Evolutionary conservation across 2,113 vertebrate species (phyloP), one percentile per base, ranked within the genome.

Genomic region (Anoplopoma fimbria): DNA sequence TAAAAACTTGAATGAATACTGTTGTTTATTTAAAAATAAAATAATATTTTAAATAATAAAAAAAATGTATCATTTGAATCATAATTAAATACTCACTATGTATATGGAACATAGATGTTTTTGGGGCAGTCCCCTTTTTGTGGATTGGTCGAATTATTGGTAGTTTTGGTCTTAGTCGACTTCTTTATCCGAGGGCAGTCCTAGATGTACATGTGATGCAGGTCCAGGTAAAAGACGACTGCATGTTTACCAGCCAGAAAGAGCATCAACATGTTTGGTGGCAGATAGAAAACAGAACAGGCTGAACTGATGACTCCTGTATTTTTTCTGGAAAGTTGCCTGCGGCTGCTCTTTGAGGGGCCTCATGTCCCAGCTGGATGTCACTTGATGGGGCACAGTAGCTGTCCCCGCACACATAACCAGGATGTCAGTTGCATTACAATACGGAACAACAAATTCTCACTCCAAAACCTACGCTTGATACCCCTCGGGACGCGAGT

Each of bases 291-390:
- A 19, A 58, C 27, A 45, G 57, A 57, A 36, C n/a, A 9, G 57
- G 74, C 33, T 74, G 42, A 71, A 47, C 49, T 51, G 57, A 74
- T 57, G 47, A 62, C 36, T 68, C 33, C 47, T 63, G 53, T 47
- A 38, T 76, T 38, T 79, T n/a, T 10, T 33, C 9, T 62, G 57
- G 29, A 36, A 45, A 19, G 25, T 34, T 21, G 79, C 57, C 47
- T 25, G 49, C 21, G 72, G 68, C 57, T 27, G 73, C 57, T 55
- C 38, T 76, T 69, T 79, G 14, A 64, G 55, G 69, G 71, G 4
- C 65, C 45, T 57, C 25, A 8, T 38, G 36, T 67, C 67, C 58
- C 45, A 25, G 64, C 19, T 27, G 53, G 73, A 45, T 68, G 71
- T 62, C 51, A 47, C 65, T 67, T 34, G 29, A 34, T 47, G 65